A percentile compares a stretch with the other conserved stretches of the same genome.
Evolutionary conservation across 2,113 vertebrate genomes (phyloP).

Genomic region (Pangasianodon gigas): DNA sequence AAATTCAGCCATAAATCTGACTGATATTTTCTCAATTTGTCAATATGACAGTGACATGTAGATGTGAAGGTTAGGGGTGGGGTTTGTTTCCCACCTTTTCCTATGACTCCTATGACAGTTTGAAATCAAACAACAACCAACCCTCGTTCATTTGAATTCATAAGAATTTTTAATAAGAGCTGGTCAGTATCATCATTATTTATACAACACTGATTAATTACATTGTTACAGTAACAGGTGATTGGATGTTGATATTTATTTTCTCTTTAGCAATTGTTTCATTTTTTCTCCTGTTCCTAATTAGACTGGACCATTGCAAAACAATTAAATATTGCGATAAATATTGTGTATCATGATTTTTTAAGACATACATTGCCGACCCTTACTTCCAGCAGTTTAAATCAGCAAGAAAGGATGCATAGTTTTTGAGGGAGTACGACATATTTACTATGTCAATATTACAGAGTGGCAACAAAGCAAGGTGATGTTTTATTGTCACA

Average conservation of each 20-base stretch:
- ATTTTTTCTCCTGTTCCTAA: not conserved
- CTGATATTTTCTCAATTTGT: not conserved
- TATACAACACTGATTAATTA: not conserved
- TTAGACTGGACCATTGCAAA: not conserved
- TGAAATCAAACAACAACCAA: not conserved
- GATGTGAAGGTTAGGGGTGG: not conserved
- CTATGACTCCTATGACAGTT: not conserved
- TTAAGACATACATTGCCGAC: not conserved
- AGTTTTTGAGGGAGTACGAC: not conserved
- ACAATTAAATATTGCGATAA: not conserved
- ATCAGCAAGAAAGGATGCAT: not conserved
- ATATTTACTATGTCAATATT: not conserved
- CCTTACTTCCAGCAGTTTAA: not conserved
- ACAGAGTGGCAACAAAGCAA: not conserved
- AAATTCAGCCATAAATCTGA: not conserved
- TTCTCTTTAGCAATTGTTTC: not conserved
- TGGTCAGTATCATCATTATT: not conserved
- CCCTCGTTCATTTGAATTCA: not conserved
- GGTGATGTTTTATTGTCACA: not conserved
- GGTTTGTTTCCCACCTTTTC: not conserved
- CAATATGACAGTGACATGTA: not conserved
- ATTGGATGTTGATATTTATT: not conserved
- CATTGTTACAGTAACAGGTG: not conserved
- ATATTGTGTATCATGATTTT: not conserved
- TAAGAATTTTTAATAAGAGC: not conserved